phyloP scores from a whole-genome alignment of 2,888 invertebrate genomes.

The Ophioninae sp. region DNA sequence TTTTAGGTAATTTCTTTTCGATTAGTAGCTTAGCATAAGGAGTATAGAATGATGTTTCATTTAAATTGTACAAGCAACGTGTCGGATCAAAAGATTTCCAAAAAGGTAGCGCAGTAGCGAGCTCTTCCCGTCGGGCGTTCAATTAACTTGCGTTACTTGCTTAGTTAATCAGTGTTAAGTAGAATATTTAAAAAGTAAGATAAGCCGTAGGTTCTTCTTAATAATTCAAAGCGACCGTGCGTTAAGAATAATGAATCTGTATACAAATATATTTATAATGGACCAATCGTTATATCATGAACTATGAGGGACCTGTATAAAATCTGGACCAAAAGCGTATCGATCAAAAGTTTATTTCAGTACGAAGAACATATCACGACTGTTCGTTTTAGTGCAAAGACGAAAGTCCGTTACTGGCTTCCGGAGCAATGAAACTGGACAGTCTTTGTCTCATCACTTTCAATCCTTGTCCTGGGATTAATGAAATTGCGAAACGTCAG shows the following conservation, averaged over 20 bases:
- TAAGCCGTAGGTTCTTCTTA: neutral
- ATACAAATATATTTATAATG: slow-evolving; percentile 24
- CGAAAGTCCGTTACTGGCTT: neutral
- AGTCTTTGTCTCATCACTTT: neutral
- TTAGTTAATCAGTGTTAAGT: too few species aligned
- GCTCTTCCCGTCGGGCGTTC: too few species aligned
- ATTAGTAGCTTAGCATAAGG: too few species aligned
- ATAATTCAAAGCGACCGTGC: neutral
- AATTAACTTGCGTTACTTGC: too few species aligned
- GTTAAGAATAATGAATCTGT: slow-evolving; percentile 36
- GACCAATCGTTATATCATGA: slow-evolving; percentile 56
- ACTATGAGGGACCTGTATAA: slow-evolving; percentile 38
- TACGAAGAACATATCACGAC: neutral
- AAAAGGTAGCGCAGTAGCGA: too few species aligned
- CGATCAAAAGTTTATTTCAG: slow-evolving; percentile 22
- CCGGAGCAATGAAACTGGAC: neutral
- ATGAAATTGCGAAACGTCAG: neutral
- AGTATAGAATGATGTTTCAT: too few species aligned
- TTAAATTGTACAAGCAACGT: too few species aligned
- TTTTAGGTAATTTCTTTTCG: too few species aligned
- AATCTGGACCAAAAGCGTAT: slow-evolving; percentile 50
- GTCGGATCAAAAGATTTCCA: too few species aligned
- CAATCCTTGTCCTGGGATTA: neutral
- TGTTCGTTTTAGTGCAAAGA: slow-evolving; percentile 3
- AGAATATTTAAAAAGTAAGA: too few species aligned